Evolutionary conservation across 2,888 invertebrate species (phyloP), one percentile per base, ranked within the genome.

Genomic region (Rhabditophanes sp.): DNA sequence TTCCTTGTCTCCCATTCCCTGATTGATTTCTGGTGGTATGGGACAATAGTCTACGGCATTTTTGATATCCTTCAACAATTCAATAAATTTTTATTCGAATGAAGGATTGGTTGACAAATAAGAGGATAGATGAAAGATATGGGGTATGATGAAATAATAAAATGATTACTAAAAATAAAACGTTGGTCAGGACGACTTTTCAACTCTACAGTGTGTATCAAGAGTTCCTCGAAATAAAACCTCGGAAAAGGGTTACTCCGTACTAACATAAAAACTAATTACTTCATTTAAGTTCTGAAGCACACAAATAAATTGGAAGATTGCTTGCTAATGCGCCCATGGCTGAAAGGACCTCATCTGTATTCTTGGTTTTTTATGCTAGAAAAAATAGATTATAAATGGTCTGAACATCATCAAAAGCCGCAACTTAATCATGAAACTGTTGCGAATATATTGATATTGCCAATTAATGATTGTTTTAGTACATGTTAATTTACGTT

Each of bases 271-370:
- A n/a, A n/a, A n/a, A n/a, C 7, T 19, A 30, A 30, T 2, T 3
- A 12, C 3, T 3, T 22, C 2, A n/a, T 30, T 30, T 30, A 30
- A 24, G 30, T 15, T 14, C 30, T 30, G 9, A 20, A 22, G 9
- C 23, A 29, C 14, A 55, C 54, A 4, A 28, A 46, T 5, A 53
- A 49, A n/a, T 48, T 50, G 20, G 54, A 55, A 27, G 46, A 37
- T 20, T 56, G 56, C 27, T 41, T 45, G 12, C 34, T 53, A 9
- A 18, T 46, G 1, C 35, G 49, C 7, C 55, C 56, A 3, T 56
- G 53, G 37, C 29, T 55, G 17, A 33, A 29, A 14, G 45, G 42
- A 7, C 17, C 22, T 12, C 42, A 42, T 21, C 30, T 30, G 28
- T 42, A 44, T 30, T 24, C 33, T 12, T 36, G 36, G 30, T 37